Percentiles rank a stretch among this genome's conserved stretches.
phyloP scores from a whole-genome alignment of 2,797 vertebrate genomes.

The Xiphophorus birchmanni region DNA sequence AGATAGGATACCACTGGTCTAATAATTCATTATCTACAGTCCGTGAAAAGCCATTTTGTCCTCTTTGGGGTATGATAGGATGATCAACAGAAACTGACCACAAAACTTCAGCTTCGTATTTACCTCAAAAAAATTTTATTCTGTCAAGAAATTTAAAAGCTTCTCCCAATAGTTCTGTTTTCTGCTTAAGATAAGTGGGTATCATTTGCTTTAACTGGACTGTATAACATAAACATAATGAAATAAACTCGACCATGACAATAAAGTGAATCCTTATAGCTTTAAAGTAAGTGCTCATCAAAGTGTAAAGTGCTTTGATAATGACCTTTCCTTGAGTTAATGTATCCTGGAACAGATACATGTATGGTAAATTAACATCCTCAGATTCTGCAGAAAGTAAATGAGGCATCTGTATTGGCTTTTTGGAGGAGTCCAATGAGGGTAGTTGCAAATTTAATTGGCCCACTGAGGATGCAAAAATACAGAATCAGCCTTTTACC shows the following conservation, averaged over 20 bases:
- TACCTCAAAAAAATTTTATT: not conserved
- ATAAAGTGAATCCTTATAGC: not conserved
- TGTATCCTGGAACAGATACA: not conserved
- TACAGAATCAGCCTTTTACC: conserved; percentile 14
- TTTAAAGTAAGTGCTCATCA: not conserved
- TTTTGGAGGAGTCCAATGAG: not conserved
- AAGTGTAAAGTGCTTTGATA: not conserved
- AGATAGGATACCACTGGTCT: not conserved
- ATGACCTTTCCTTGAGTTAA: not conserved
- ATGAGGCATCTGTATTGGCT: not conserved
- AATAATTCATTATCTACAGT: not conserved
- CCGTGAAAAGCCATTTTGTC: not conserved
- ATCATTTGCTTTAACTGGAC: not conserved
- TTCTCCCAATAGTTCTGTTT: not conserved
- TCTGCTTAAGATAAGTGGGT: not conserved
- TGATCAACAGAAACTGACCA: not conserved
- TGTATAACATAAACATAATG: not conserved
- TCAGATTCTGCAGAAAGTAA: not conserved
- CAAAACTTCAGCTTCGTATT: not conserved
- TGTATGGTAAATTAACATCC: not conserved
- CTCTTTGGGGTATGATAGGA: not conserved
- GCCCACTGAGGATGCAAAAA: conserved; percentile 22
- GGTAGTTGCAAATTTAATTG: conserved; percentile 26
- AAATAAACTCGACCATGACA: not conserved
- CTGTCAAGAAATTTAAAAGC: not conserved